Evolutionary conservation across 2,888 invertebrate genomes (phyloP).

Genomic region (Carterocephalus palaemon): DNA sequence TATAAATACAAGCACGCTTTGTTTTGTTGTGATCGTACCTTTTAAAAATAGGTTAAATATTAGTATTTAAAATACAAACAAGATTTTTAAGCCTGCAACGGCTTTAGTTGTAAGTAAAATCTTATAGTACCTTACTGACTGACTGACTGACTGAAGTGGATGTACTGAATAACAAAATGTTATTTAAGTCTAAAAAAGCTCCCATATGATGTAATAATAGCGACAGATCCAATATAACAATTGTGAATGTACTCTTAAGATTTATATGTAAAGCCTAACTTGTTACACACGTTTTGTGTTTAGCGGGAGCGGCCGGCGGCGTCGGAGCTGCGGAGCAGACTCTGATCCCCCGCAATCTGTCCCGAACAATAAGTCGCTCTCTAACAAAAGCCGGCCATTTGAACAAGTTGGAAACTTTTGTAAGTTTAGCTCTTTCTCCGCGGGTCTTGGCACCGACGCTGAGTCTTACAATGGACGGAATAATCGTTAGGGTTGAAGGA

Average conservation of each 20-base stretch:
- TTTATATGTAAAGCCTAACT: slow-evolving; percentile 8
- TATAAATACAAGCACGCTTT: slow-evolving; percentile 10
- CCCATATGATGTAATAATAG: no score
- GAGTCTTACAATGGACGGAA: slow-evolving; percentile 68
- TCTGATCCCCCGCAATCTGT: slow-evolving; percentile 75
- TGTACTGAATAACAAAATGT: no score
- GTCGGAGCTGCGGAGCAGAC: slow-evolving; percentile 50
- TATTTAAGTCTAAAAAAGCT: no score
- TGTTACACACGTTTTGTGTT: slow-evolving; percentile 43
- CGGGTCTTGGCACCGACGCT: slow-evolving; percentile 69
- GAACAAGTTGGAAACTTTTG: slow-evolving; percentile 78
- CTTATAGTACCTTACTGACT: no score
- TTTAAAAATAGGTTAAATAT: no score
- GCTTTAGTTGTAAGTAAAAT: no score
- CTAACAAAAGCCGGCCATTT: slow-evolving; percentile 77
- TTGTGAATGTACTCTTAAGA: background rate
- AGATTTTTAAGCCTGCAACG: no score
- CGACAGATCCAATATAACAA: background rate
- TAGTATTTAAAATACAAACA: no score
- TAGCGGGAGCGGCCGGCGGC: slow-evolving; percentile 50
- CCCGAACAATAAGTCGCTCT: slow-evolving; percentile 76
- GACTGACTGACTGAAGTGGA: no score
- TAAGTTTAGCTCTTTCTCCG: slow-evolving; percentile 75
- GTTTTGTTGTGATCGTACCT: slow-evolving; percentile 16
- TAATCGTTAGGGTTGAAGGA: slow-evolving; percentile 67